Percentiles rank a stretch among this genome's conserved stretches.
phyloP scores from a whole-genome alignment of 2,113 vertebrate genomes.

The Sander vitreus region DNA sequence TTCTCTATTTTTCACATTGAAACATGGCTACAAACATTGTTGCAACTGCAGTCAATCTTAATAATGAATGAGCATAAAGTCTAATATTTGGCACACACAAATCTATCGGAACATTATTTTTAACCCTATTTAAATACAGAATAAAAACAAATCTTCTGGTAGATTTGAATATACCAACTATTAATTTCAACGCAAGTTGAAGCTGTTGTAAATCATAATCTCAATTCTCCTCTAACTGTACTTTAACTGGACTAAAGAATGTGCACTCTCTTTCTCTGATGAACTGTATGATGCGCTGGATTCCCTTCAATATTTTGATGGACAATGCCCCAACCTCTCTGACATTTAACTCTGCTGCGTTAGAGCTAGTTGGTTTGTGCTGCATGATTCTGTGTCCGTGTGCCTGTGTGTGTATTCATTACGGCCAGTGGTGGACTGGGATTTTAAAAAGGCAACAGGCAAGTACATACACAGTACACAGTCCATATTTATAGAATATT shows the following conservation, averaged over 20 bases:
- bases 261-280: not conserved
- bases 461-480: not conserved
- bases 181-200: too few relatives aligned
- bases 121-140: too few relatives aligned
- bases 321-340: constrained; percentile 66
- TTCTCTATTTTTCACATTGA: constrained; percentile 26
- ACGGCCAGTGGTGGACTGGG: constrained; percentile 16
- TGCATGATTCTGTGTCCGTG: constrained; percentile 50
- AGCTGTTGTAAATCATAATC: too few relatives aligned
- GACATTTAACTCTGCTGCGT: constrained; percentile 44
- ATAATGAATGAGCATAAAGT: not conserved
- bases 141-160: too few relatives aligned
- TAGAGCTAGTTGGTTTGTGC: constrained; percentile 56
- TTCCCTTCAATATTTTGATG: constrained; percentile 61
- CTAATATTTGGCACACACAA: not conserved
- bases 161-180: too few relatives aligned
- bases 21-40: not conserved
- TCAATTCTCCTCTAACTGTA: too few relatives aligned
- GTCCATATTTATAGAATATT: not conserved
- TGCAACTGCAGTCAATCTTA: not conserved
- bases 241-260: constrained; percentile 5
- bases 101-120: not conserved
- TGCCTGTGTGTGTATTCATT: constrained; percentile 31
- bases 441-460: not conserved
- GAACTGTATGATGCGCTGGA: constrained; percentile 16